Evolutionary conservation across 2,113 vertebrate species (phyloP), one percentile per base, ranked within the genome.

Genomic region (Onychorhynchus coronatus): DNA sequence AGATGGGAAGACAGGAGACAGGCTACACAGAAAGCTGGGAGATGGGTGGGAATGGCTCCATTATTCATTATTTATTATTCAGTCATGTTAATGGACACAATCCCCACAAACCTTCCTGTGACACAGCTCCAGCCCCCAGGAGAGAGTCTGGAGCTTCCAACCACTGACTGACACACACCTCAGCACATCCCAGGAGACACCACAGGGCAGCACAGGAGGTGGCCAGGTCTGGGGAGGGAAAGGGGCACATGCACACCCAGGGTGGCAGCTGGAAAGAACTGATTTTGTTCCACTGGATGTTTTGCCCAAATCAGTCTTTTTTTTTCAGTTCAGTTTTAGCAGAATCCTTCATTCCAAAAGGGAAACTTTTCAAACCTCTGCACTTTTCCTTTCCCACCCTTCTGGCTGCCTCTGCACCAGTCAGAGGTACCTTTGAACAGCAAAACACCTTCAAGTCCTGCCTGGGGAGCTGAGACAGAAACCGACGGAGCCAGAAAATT

Each of bases 141-240:
- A 59, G 33, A 23, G 28, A 82, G 41, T 76, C 49, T 0, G 2
- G 61, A 50, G 68, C 68, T 67, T 27, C 55, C 0, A 0, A 25
- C 33, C 41, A 16, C 31, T 1, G 1, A 16, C 31, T 1, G 1
- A 14, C 13, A 39, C 11, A 15, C 6, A 2, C 1, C 9, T 6
- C 18, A 52, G 52, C 14, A 10, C 37, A 7, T 33, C 35, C 17
- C 0, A 0, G 46, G 47, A 55, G 52, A 35, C 3, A 11, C 20
- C 49, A 24, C 44, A 27, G 1, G 4, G 37, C 39, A 41, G n/a
- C 44, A 5, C 1, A 0, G 49, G n/a, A 23, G 15, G 28, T 1
- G 3, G 5, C 31, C 4, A 4, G 30, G 8, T 2, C 24, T 42
- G 12, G 39, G 23, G 16, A 33, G 13, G 21, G 35, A 33, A 37